These are phyloP conservation scores for Scaptomyza polygonia DNA, from an alignment of 2,888 invertebrate species.

Conservation along the genomic window DNA sequence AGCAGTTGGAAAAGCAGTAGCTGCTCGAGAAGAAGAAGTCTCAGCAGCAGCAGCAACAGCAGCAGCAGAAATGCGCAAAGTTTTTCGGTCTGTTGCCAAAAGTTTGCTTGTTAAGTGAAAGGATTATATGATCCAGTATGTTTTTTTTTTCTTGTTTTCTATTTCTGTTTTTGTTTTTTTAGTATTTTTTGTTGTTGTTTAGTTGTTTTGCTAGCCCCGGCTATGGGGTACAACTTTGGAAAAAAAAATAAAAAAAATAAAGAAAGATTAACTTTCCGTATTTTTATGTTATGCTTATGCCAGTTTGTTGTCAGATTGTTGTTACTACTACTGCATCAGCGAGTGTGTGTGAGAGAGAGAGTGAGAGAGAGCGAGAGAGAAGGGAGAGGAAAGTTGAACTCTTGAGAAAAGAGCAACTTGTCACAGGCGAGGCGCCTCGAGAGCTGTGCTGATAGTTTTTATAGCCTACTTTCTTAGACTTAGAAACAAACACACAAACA, in stretches of 20 bases:
- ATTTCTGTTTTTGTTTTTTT: conserved; percentile 8
- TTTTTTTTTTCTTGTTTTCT: conserved; percentile 19
- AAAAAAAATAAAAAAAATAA: conserved; percentile 27
- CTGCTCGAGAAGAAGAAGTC: conserved; percentile 15
- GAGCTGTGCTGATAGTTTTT: conserved; percentile 74
- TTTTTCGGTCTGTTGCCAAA: conserved; percentile 73
- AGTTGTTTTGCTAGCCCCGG: conserved; percentile 17
- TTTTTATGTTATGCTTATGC: conserved; percentile 67
- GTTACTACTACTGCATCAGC: conserved; percentile 50
- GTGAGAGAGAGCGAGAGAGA: neutral
- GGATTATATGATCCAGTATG: conserved; percentile 73
- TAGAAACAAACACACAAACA: conserved; percentile 35
- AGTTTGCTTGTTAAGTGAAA: conserved; percentile 79
- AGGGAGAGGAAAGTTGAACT: conserved; percentile 35
- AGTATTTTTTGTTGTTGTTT: conserved; percentile 10
- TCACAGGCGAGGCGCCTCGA: conserved; percentile 49
- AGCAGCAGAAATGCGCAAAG: conserved; percentile 51
- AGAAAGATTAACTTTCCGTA: conserved; percentile 51
- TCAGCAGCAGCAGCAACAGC: conserved; percentile 9
- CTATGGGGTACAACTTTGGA: conserved; percentile 48
- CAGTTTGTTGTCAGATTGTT: conserved; percentile 60
- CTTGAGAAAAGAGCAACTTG: conserved; percentile 54
- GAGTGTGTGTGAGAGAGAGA: neutral
- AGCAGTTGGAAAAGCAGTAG: conserved; percentile 41
- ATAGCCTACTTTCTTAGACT: conserved; percentile 67